Percentiles rank a stretch among this genome's conserved stretches.
Conservation (phyloP, 2,113 vertebrate genomes). For the Cheilinus undulatus region DNA sequence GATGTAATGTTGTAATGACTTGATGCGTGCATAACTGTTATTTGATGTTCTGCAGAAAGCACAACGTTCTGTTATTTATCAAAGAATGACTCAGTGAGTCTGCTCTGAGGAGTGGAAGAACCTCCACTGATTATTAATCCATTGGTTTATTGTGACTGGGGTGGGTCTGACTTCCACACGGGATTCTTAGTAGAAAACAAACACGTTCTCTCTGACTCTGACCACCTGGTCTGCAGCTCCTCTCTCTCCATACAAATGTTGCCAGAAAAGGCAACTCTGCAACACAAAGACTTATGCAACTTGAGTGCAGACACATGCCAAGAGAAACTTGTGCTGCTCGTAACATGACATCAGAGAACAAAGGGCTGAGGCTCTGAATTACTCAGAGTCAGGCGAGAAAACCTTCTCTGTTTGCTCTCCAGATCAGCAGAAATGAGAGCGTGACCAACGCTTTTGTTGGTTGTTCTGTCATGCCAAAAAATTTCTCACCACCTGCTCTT, state of each 20-base stretch:
- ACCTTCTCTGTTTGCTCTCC: conserved; percentile 1
- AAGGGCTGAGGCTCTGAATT: conserved; percentile 50
- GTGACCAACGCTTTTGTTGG: not conserved
- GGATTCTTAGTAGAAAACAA: conserved; percentile 63
- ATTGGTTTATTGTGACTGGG: conserved; percentile 39
- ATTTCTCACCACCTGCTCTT: not conserved
- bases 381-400: conserved; percentile 26
- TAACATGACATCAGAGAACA: conserved; percentile 68
- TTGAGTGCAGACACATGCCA: conserved; percentile 56
- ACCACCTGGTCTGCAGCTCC: conserved; percentile 63
- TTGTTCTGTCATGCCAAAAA: conserved; percentile 1
- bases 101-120: conserved; percentile 26
- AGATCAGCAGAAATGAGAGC: not conserved
- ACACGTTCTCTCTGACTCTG: conserved; percentile 61
- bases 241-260: conserved; percentile 44
- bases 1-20: conserved; percentile 21
- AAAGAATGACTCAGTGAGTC: conserved; percentile 16
- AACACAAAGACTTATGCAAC: conserved; percentile 69
- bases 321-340: conserved; percentile 73
- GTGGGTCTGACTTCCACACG: conserved; percentile 61
- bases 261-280: no score
- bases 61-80: conserved; percentile 20
- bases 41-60: conserved; percentile 12
- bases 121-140: conserved; percentile 44
- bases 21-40: conserved; percentile 27